Conservation (phyloP, 2,113 vertebrate genomes). For the Dasypus novemcinctus region DNA sequence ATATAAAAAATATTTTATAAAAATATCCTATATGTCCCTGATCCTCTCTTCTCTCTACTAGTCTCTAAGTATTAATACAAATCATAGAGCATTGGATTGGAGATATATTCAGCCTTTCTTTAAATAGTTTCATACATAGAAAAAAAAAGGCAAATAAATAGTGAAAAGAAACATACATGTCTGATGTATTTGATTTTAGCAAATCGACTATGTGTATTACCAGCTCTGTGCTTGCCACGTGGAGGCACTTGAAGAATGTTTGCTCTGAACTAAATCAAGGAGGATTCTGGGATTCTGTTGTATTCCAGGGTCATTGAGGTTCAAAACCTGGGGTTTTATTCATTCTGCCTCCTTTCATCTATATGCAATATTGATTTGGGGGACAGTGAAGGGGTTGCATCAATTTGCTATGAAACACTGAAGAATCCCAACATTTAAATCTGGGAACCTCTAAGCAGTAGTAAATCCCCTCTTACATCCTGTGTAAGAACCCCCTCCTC, state of each 20-base stretch:
- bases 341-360: not conserved
- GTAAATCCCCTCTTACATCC: not conserved
- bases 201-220: too few relatives aligned
- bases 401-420: not conserved
- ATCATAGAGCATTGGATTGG: not conserved
- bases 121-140: not conserved
- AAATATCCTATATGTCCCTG: not conserved
- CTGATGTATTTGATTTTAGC: not conserved
- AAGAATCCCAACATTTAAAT: not conserved
- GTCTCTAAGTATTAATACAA: not conserved
- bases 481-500: too few relatives aligned
- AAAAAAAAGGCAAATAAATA: not conserved
- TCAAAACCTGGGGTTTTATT: not conserved
- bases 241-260: not conserved
- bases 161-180: not conserved
- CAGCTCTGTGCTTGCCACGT: not conserved
- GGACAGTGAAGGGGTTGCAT: not conserved
- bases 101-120: not conserved
- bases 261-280: not conserved
- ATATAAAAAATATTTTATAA: not conserved
- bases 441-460: not conserved
- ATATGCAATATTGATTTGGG: not conserved
- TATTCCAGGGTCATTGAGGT: not conserved
- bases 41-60: not conserved
- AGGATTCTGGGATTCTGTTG: fast-evolving